phyloP scores from a whole-genome alignment of 2,888 invertebrate genomes.

The Drosophila pegasa region DNA sequence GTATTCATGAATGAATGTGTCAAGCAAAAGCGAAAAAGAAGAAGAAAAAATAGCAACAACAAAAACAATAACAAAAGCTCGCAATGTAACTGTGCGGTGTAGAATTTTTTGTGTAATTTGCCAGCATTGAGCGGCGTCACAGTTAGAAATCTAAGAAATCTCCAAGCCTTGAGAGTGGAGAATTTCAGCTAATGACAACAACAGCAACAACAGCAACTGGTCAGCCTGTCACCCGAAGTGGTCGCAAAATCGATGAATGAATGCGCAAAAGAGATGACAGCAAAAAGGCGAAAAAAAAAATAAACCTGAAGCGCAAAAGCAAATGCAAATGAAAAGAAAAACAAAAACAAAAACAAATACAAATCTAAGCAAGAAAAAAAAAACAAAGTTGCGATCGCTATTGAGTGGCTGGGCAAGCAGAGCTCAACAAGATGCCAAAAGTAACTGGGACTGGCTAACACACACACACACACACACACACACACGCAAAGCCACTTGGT shows the following conservation, averaged over 20 bases:
- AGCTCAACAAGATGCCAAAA: slow-evolving; percentile 67
- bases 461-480: slow-evolving; percentile 21
- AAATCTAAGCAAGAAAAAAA: slow-evolving; percentile 10
- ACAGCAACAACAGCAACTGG: slow-evolving; percentile 20
- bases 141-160: slow-evolving; percentile 23
- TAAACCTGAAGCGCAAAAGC: slow-evolving; percentile 22
- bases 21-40: slow-evolving; percentile 7
- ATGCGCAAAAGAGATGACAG: slow-evolving; percentile 51
- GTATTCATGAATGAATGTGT: slow-evolving; percentile 43
- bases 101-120: slow-evolving; percentile 12
- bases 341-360: slow-evolving; percentile 10
- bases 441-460: slow-evolving; percentile 75
- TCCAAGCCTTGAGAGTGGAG: slow-evolving; percentile 40
- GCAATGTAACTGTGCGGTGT: slow-evolving; percentile 23
- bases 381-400: slow-evolving; percentile 50
- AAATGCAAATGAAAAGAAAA: slow-evolving; percentile 33
- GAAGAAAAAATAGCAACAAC: not conserved
- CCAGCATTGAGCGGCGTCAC: slow-evolving; percentile 13
- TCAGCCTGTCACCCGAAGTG: slow-evolving; percentile 46
- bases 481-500: slow-evolving; percentile 63
- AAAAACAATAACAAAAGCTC: slow-evolving; percentile 17
- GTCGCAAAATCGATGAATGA: slow-evolving; percentile 60
- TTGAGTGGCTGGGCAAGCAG: slow-evolving; percentile 47
- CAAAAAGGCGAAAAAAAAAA: slow-evolving; percentile 29
- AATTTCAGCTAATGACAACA: slow-evolving; percentile 30